Base-by-base conservation (phyloP, 2,113 vertebrate genomes). In the Saimiri boliviensis region DNA sequence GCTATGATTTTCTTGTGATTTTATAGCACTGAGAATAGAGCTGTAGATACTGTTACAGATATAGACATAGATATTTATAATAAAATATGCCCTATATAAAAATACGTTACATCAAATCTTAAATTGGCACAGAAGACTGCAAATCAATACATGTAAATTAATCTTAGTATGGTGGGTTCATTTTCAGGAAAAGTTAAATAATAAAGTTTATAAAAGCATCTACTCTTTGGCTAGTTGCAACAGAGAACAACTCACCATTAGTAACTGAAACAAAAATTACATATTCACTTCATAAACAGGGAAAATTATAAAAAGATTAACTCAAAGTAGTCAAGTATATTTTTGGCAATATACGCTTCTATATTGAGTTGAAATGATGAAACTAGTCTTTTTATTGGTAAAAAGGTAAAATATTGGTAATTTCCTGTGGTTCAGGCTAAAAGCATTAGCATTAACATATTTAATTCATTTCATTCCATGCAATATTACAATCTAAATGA, bases 151-250 rank as follows among this genome's bases (percentile, higher is more conserved):
- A 5, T 30, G n/a, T 63, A 25, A 95, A 93, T n/a, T 83, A 92
- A 94, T 87, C 19, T 85, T 80, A 58, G 23, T 60, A 49, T 37
- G 32, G 8, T 63, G 66, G 30, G 40, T 88, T 93, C 32, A 93
- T 80, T 54, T 56, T 91, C 40, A 74, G 27, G 58, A 60, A 96
- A 96, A 93, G 77, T 45, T 25, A 56, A 93, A 92, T 32, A 86
- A 81, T 89, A 63, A 79, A 94, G 76, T n/a, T 56, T 56, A 42
- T 84, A 1, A 87, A 30, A 73, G 94, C 60, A 79, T 42, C 2
- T 83, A 70, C 27, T 84, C 27, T 85, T 27, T 81, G 32, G 37
- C 23, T 89, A 12, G 25, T 52, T 94, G 42, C 40, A 95, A 97
- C 45, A 95, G 37, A 92, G 32, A 89, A 88, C 1, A 88, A 5